Percentiles rank a stretch among this genome's conserved stretches.
Evolutionary conservation across 2,888 invertebrate genomes (phyloP).

Genomic region (Oscheius sp.): DNA sequence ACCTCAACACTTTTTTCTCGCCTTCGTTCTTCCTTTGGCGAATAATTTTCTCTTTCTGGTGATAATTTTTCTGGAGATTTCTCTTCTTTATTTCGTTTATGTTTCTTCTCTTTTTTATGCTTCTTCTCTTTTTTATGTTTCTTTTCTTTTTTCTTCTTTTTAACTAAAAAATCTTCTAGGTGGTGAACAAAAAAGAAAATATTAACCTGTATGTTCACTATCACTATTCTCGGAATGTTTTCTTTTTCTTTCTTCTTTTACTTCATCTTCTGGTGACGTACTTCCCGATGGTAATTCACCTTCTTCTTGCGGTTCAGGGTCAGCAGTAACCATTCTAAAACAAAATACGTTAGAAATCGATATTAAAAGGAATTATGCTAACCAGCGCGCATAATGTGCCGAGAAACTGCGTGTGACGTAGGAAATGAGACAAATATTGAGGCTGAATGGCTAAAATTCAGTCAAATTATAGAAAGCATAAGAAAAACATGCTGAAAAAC

Average conservation of each 20-base stretch:
- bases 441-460: too few relatives aligned
- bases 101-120: slow-evolving; percentile 52
- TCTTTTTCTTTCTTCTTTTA: slow-evolving; percentile 27
- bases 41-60: neutral
- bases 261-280: slow-evolving; percentile 4
- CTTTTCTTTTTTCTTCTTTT: slow-evolving; percentile 42
- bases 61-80: too few relatives aligned
- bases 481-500: too few relatives aligned
- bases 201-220: slow-evolving; percentile 13
- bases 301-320: slow-evolving; percentile 27
- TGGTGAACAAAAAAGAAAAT: neutral
- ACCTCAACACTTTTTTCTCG: slow-evolving; percentile 17
- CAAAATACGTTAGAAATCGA: neutral
- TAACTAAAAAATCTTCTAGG: slow-evolving; percentile 13
- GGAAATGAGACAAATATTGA: too few relatives aligned
- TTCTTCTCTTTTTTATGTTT: slow-evolving; percentile 49
- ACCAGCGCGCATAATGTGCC: slow-evolving; percentile 17
- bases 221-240: slow-evolving; percentile 29
- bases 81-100: slow-evolving; percentile 38
- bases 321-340: slow-evolving; percentile 23
- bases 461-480: too few relatives aligned
- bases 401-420: neutral
- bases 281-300: slow-evolving; percentile 27
- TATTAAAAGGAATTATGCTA: neutral
- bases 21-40: slow-evolving; percentile 1